Percentiles rank a stretch among this genome's conserved stretches.
These are phyloP conservation scores for Petrocephalus zakoni DNA, from an alignment of 2,113 vertebrate genomes.

Conservation along the genomic window DNA sequence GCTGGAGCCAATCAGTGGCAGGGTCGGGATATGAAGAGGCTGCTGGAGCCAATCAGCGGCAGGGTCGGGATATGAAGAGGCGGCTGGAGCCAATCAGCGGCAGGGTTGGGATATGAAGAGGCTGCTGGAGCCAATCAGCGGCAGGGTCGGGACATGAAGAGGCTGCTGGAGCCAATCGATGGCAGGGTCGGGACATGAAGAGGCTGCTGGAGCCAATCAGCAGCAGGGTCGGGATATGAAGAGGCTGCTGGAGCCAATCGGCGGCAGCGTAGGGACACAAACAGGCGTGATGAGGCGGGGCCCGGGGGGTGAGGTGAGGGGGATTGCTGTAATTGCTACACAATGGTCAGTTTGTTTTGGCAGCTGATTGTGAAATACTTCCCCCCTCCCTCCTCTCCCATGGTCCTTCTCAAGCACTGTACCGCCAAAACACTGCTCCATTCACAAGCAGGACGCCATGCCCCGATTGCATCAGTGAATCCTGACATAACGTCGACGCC, in stretches of 20 bases:
- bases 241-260: too few relatives aligned
- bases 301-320: background rate
- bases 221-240: conserved; percentile 21
- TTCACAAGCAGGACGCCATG: background rate
- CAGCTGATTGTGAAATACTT: background rate
- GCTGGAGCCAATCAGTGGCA: conserved; percentile 15
- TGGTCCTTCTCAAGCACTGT: background rate
- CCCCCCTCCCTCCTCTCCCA: too few relatives aligned
- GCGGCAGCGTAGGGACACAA: conserved; percentile 20
- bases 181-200: conserved; percentile 22
- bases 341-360: background rate
- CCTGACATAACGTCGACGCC: background rate
- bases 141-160: conserved; percentile 21
- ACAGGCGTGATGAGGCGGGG: conserved; percentile 11
- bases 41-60: conserved; percentile 18
- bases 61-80: too few relatives aligned
- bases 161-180: conserved; percentile 24
- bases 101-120: conserved; percentile 23
- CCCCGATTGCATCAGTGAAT: background rate
- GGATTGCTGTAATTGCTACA: background rate
- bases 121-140: conserved; percentile 24
- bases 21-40: too few relatives aligned
- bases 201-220: conserved; percentile 25
- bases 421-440: background rate
- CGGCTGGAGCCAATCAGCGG: conserved; percentile 18